Evolutionary conservation across 92 coral and sea anemone species (phyloP).

Genomic region (Pocillopora grandis): DNA sequence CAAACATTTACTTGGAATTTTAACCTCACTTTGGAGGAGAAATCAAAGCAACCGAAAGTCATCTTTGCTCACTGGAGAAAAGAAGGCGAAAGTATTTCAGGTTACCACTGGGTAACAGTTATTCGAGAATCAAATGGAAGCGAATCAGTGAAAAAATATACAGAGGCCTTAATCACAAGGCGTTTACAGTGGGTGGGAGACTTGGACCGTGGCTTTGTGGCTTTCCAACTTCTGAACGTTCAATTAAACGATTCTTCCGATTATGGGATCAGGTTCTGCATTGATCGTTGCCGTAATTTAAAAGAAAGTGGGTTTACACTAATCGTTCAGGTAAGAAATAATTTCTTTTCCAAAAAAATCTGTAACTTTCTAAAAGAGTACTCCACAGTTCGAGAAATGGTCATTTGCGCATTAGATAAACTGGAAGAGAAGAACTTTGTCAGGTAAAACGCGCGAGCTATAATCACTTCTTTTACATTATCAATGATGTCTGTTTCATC

Average conservation of each 20-base stretch:
- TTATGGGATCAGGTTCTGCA: slow-evolving; percentile 37
- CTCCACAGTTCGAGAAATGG: too few relatives aligned
- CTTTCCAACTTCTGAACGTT: slow-evolving; percentile 37
- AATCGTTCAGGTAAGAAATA: neutral
- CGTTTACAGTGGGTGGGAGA: slow-evolving; percentile 52
- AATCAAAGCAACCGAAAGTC: neutral
- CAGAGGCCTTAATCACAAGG: neutral
- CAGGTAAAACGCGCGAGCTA: too few relatives aligned
- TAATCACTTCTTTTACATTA: too few relatives aligned
- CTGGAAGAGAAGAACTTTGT: too few relatives aligned
- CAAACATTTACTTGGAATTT: slow-evolving; percentile 50
- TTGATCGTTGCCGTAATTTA: neutral
- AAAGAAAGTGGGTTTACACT: neutral
- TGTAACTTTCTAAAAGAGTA: too few relatives aligned
- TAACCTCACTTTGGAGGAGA: neutral
- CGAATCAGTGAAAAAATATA: neutral
- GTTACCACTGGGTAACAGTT: neutral
- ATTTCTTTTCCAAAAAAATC: neutral
- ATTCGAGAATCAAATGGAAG: neutral
- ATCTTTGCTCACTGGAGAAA: slow-evolving; percentile 36
- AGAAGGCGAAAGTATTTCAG: neutral
- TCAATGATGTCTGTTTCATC: too few relatives aligned
- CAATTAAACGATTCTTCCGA: slow-evolving; percentile 8
- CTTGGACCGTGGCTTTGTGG: slow-evolving; percentile 9
- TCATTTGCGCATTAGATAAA: too few relatives aligned